Percentiles rank a stretch among this genome's conserved stretches.
These are phyloP conservation scores for Epsilonema sp. DNA, from an alignment of 2,888 invertebrate genomes.

Conservation along the genomic window DNA sequence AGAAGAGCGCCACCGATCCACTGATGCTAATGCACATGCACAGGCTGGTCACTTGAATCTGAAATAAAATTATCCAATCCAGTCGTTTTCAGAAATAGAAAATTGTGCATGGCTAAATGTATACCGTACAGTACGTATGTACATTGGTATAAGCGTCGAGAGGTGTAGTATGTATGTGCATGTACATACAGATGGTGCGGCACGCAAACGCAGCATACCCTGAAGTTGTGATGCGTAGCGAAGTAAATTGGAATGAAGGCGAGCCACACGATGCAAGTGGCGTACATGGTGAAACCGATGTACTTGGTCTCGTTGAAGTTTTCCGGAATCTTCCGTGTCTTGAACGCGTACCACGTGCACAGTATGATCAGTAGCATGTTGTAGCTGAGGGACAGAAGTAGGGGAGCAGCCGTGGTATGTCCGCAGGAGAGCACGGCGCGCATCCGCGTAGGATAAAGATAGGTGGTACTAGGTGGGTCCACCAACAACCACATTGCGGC, in stretches of 20 bases:
- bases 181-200: too few species aligned
- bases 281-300: constrained; percentile 64
- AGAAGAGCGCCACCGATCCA: constrained; percentile 51
- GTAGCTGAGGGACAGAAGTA: constrained; percentile 51
- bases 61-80: too few species aligned
- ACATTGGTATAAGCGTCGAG: too few species aligned
- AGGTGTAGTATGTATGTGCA: too few species aligned
- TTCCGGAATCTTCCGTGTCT: constrained; percentile 58
- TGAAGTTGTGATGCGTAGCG: constrained; percentile 36
- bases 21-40: constrained; percentile 57
- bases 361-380: constrained; percentile 53
- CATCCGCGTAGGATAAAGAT: constrained; percentile 15
- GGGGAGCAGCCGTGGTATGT: constrained; percentile 49
- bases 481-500: constrained; percentile 49
- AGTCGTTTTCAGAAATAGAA: too few species aligned
- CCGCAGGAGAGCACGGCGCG: constrained; percentile 31
- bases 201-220: constrained; percentile 32
- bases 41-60: constrained; percentile 55
- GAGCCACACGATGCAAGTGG: constrained; percentile 59
- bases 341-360: constrained; percentile 58
- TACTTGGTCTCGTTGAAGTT: constrained; percentile 60
- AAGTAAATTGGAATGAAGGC: constrained; percentile 41
- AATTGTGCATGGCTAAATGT: too few species aligned
- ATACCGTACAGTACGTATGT: too few species aligned
- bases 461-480: constrained; percentile 45